Conservation (phyloP, 2,113 vertebrate genomes). For the Pollachius pollachius region DNA sequence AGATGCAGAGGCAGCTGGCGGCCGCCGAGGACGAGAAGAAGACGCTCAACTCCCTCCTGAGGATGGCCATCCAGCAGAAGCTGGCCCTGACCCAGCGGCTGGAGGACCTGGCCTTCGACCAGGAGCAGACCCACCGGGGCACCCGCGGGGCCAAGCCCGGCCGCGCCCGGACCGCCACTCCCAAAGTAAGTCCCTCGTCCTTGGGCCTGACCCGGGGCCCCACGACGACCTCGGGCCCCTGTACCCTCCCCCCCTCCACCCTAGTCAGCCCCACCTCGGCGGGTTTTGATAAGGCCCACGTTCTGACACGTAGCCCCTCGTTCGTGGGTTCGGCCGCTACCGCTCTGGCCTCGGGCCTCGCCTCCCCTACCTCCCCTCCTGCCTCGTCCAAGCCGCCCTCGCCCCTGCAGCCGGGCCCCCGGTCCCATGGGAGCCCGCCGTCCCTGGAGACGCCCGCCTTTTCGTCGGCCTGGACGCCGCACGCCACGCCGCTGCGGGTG, state of each 20-base stretch:
- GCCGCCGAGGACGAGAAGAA: conserved; percentile 98
- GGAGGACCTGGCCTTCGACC: conserved; percentile 97
- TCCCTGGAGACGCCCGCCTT: conserved; percentile 57
- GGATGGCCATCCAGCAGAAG: conserved; percentile 99
- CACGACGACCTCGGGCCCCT: conserved; percentile 36
- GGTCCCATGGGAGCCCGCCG: conserved; percentile 52
- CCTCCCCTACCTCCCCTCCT: conserved; percentile 32
- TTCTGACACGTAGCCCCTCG: conserved; percentile 31
- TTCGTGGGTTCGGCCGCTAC: conserved; percentile 23
- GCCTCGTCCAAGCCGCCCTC: conserved; percentile 24
- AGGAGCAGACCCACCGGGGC: conserved; percentile 85
- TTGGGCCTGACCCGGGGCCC: conserved; percentile 20
- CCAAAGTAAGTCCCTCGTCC: conserved; percentile 89
- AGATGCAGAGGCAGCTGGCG: conserved; percentile 96
- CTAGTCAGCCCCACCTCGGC: conserved; percentile 35
- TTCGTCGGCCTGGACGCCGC: conserved; percentile 34
- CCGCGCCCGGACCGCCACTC: conserved; percentile 83
- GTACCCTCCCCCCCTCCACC: conserved; percentile 54
- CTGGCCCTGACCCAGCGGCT: conserved; percentile 95
- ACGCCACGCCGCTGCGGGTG: conserved; percentile 44
- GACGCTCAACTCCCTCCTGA: conserved; percentile 93
- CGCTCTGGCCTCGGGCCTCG: conserved; percentile 27
- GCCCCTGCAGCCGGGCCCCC: conserved; percentile 35
- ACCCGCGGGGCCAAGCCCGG: conserved; percentile 79
- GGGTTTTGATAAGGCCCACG: conserved; percentile 21